Base-by-base conservation (phyloP, 2,113 vertebrate genomes). In the Ondatra zibethicus region DNA sequence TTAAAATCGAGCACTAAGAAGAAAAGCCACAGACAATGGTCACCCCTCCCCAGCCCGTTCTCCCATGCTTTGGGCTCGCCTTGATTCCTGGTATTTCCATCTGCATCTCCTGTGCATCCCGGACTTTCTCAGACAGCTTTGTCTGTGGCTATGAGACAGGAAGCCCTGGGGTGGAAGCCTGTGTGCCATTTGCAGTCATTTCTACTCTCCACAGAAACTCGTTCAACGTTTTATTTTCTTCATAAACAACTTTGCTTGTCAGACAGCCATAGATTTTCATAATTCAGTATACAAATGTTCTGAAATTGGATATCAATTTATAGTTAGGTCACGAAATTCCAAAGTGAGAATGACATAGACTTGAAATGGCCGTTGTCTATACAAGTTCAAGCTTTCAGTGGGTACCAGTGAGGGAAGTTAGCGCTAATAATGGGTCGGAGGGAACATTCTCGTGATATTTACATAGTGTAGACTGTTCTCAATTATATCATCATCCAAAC, bases 401-500 rank as follows among this genome's bases (percentile, higher is more conserved):
- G 68, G 58, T 42, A 87, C 89, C 88, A 55, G 94, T 75, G 68
- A 95, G 89, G 88, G 42, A 85, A 81, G 88, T 94, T 55, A 63
- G 47, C 68, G 9, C 52, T 91, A 78, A 88, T 77, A 81, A 92
- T 61, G 5, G 80, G 66, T 81, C 94, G 92, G 88, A 93, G 39
- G 31, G n/a, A 76, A 6, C 70, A 91, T 70, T 92, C 16, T 50
- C 36, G 39, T 84, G 84, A n/a, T 42, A n/a, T 95, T 97, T 97
- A 93, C 72, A 92, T 80, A 91, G 78, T 45, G 47, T 84, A 81
- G 90, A 92, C 89, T 89, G 58, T 93, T 97, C 93, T 81, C 68
- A 95, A 93, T 93, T 96, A 92, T 89, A 63, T 84, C 55, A 81
- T 85, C 89, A 77, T 94, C 65, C 88, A 91, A 92, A 95, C 78